Conservation (phyloP, 2,888 invertebrate species). For the Drosophila flavopinicola region DNA sequence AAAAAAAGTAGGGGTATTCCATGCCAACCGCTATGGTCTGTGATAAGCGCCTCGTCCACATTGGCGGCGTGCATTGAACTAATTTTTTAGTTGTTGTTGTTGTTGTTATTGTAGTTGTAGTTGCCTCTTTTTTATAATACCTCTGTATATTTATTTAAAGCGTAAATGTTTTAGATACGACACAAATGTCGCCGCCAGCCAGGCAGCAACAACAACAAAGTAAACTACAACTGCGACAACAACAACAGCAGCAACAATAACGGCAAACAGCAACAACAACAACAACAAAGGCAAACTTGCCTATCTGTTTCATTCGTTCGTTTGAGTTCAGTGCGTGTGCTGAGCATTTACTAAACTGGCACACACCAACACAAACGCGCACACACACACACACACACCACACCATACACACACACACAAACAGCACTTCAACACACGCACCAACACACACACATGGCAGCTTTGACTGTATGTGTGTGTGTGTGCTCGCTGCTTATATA, state of each 20-base stretch:
- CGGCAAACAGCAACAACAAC: conserved; percentile 38
- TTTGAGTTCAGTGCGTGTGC: conserved; percentile 67
- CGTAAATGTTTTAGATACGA: conserved; percentile 80
- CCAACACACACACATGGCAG: conserved; percentile 15
- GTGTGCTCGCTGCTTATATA: conserved; percentile 64
- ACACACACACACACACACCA: conserved; percentile 17
- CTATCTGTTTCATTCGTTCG: conserved; percentile 61
- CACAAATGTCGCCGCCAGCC: conserved; percentile 61
- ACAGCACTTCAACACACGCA: conserved; percentile 19
- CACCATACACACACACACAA: conserved; percentile 21
- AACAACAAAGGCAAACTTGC: conserved; percentile 70
- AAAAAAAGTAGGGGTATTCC: conserved; percentile 1
- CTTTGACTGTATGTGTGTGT: conserved; percentile 28
- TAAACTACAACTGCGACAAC: conserved; percentile 54
- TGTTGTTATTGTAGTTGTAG: conserved; percentile 43
- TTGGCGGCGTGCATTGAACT: conserved; percentile 76
- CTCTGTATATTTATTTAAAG: conserved; percentile 78
- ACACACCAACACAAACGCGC: conserved; percentile 61
- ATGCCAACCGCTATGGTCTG: conserved; percentile 39
- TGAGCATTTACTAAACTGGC: conserved; percentile 75
- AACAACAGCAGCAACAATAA: conserved; percentile 30
- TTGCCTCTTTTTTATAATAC: conserved; percentile 71
- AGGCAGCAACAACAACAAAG: conserved; percentile 49
- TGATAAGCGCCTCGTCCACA: conserved; percentile 52
- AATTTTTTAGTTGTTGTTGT: conserved; percentile 54